Percentiles rank a stretch among this genome's conserved stretches.
Evolutionary conservation across 2,797 vertebrate genomes (phyloP).

Genomic region (Fistularia tabacaria): DNA sequence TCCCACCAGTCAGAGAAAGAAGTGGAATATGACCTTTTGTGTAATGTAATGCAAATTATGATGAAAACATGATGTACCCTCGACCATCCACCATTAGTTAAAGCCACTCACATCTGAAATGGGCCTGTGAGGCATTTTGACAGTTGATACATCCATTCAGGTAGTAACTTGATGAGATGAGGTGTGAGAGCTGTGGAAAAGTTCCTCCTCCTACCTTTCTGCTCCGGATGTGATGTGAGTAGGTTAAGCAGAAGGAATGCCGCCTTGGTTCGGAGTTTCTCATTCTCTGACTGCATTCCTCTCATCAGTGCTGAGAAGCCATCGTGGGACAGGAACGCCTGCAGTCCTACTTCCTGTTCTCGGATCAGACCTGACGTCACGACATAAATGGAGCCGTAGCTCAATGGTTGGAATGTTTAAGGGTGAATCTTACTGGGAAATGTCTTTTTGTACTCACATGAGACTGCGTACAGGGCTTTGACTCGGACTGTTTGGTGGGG

Average conservation of each 20-base stretch:
- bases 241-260: conserved; percentile 88
- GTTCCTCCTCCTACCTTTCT: conserved; percentile 77
- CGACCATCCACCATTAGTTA: too few species aligned
- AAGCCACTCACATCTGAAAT: too few species aligned
- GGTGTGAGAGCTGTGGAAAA: not conserved
- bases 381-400: not conserved
- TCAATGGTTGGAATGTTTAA: not conserved
- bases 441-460: conserved; percentile 77
- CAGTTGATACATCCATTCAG: too few species aligned
- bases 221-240: conserved; percentile 80
- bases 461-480: conserved; percentile 88
- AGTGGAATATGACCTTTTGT: too few species aligned
- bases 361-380: conserved; percentile 80
- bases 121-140: too few species aligned
- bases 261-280: conserved; percentile 86
- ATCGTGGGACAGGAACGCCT: conserved; percentile 80
- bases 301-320: conserved; percentile 89
- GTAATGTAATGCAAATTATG: too few species aligned
- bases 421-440: not conserved
- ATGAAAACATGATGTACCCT: too few species aligned
- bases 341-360: conserved; percentile 83
- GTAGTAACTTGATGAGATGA: too few species aligned
- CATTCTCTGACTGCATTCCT: conserved; percentile 84
- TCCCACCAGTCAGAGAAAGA: too few species aligned
- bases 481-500: conserved; percentile 76